phyloP scores from a whole-genome alignment of 2,888 invertebrate genomes.

The Hyalella azteca region DNA sequence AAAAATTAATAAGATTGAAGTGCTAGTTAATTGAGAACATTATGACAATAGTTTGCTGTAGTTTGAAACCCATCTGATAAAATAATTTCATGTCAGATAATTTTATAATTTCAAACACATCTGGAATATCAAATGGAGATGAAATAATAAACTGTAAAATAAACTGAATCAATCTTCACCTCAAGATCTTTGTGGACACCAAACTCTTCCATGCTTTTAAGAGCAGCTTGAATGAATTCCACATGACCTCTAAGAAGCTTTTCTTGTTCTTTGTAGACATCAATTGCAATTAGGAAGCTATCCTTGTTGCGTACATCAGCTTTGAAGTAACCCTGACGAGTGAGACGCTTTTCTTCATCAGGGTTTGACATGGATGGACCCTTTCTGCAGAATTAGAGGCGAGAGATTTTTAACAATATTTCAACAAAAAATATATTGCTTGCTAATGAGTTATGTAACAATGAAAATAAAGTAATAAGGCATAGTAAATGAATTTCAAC shows the following conservation, averaged over 20 bases:
- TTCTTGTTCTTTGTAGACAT: constrained; percentile 74
- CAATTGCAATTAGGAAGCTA: constrained; percentile 75
- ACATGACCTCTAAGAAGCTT: constrained; percentile 82
- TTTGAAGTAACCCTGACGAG: constrained; percentile 39
- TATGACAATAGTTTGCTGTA: too few species aligned
- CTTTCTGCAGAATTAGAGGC: background rate
- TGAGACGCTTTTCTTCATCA: constrained; percentile 25
- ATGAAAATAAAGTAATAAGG: background rate
- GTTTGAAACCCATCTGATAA: too few species aligned
- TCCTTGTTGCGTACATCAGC: constrained; percentile 62
- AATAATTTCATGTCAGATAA: too few species aligned
- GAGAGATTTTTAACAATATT: background rate
- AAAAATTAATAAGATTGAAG: too few species aligned
- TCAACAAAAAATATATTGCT: background rate
- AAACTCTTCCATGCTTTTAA: constrained; percentile 86
- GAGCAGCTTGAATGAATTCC: constrained; percentile 90
- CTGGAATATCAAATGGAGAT: too few species aligned
- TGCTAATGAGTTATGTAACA: background rate
- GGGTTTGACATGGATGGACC: background rate
- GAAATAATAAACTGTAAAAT: too few species aligned
- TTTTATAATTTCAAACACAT: too few species aligned
- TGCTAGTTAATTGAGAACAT: too few species aligned
- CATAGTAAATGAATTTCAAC: background rate
- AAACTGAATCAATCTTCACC: too few species aligned
- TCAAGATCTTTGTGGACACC: constrained; percentile 86